These are phyloP conservation scores for Syngnathus acus DNA, from an alignment of 2,797 vertebrate genomes.

Conservation along the genomic window DNA sequence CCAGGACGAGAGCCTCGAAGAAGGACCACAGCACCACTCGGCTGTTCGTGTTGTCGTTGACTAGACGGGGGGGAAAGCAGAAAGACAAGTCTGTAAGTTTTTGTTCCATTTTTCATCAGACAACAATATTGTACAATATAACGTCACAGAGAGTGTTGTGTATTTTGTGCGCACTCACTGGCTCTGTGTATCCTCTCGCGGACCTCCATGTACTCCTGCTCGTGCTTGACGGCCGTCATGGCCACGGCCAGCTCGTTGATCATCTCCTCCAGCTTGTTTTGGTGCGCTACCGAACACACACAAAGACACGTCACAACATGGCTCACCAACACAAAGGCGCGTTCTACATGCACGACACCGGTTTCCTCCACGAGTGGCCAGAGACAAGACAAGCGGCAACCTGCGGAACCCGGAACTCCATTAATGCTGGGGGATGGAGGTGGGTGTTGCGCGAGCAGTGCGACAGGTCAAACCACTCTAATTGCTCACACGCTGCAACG, in stretches of 20 bases:
- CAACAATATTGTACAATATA: too few relatives aligned
- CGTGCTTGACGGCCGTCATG: constrained; percentile 97
- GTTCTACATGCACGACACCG: not conserved
- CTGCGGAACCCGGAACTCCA: not conserved
- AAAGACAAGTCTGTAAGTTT: not conserved
- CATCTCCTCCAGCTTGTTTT: constrained; percentile 99
- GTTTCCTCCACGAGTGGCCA: not conserved
- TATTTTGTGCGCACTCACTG: constrained; percentile 67
- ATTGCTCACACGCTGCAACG: constrained; percentile 4
- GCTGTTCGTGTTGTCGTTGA: constrained; percentile 99
- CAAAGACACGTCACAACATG: not conserved
- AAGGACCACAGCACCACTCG: constrained; percentile 99
- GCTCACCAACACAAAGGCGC: too few relatives aligned
- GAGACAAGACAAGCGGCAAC: not conserved
- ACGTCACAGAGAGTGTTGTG: too few relatives aligned
- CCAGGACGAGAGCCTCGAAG: constrained; percentile 96
- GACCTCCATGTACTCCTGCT: constrained; percentile 99
- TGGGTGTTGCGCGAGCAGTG: constrained; percentile 11
- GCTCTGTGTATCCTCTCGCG: constrained; percentile 98
- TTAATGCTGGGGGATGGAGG: not conserved
- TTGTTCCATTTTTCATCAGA: too few relatives aligned
- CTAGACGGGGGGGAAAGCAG: constrained; percentile 46
- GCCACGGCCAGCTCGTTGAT: constrained; percentile 96
- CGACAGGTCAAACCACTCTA: constrained; percentile 34
- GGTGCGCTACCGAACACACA: constrained; percentile 75